Conservation (phyloP, 2,113 vertebrate species). For the Sylvietta virens region DNA sequence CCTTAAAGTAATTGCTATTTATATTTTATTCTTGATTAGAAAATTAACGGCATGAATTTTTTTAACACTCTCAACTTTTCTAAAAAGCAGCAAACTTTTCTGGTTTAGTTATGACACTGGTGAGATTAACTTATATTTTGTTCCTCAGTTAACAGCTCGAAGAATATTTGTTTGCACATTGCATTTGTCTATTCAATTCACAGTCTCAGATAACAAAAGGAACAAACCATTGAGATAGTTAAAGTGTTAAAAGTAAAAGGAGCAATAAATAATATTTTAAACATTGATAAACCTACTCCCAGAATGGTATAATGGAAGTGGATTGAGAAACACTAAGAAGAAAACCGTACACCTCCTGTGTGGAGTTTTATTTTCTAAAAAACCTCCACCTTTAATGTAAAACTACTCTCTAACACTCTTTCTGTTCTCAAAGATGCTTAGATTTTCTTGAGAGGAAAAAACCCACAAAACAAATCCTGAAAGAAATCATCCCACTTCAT, state of each 20-base stretch:
- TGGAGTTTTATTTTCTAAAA: not conserved
- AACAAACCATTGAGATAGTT: not conserved
- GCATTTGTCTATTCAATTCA: not conserved
- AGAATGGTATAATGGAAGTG: not conserved
- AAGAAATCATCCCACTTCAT: not conserved
- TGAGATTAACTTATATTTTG: not conserved
- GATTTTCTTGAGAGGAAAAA: not conserved
- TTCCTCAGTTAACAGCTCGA: rapidly evolving
- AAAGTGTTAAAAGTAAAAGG: not conserved
- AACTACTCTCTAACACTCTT: not conserved
- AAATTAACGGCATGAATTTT: not conserved
- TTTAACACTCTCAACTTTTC: not conserved
- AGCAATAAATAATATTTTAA: not conserved
- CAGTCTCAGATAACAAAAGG: not conserved
- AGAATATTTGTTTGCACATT: not conserved
- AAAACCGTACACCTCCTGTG: not conserved
- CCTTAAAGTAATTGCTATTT: not conserved
- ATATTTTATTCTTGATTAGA: not conserved
- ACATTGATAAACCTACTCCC: not conserved
- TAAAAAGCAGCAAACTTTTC: not conserved
- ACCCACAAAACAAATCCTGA: not conserved
- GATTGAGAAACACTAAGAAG: not conserved
- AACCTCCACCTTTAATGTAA: not conserved
- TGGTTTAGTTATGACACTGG: not conserved
- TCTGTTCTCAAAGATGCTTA: not conserved